Base-by-base conservation (phyloP, 2,888 invertebrate species). In the Pseudococcus viburni region DNA sequence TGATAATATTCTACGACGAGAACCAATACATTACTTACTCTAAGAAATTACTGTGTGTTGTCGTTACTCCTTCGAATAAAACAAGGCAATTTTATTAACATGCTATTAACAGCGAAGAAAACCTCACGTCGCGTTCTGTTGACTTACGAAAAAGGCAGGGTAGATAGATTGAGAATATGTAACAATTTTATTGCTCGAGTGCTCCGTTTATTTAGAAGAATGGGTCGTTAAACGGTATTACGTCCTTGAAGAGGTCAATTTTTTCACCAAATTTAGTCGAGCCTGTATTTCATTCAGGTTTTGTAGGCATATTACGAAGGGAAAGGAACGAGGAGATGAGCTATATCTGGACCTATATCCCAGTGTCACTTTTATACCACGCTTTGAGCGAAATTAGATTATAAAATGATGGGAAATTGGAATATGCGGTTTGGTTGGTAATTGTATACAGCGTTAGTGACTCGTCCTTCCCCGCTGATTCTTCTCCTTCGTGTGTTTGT, bases 1-100 rank as follows among this genome's bases (percentile, higher is more conserved):
- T 19, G 22, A 9, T 1, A 4, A 22, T 33, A 33, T 1, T 26
- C 68, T 0, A 59, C 59, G 2, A 19, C 3, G 59, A 19, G 19
- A 59, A 19, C 7, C 59, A 59, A 73, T 73, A 73, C 26, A 73
- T 12, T 33, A 73, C 26, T 73, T 73, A 73, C 68, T 9, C 26
- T 33, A 33, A 33, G 26, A 33, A 59, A 51, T 11, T 19, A 59
- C 19, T 5, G 59, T 19, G 8, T 0, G 59, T 19, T 7, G 51
- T 59, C 19, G 59, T 80, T 80, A 11, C 80, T 17, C 42, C 19
- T 80, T 80, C 80, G n/a, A 80, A n/a, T 46, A 33, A 42, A 80
- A 80, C 19, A 42, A 46, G 42, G 80, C 80, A 80, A 80, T 80
- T 80, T 80, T 80, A 80, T 80, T 42, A 80, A 80, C 80, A 80